A percentile compares a stretch with the other conserved stretches of the same genome.
Conservation (phyloP, 2,888 invertebrate species). For the Patella caerulea region DNA sequence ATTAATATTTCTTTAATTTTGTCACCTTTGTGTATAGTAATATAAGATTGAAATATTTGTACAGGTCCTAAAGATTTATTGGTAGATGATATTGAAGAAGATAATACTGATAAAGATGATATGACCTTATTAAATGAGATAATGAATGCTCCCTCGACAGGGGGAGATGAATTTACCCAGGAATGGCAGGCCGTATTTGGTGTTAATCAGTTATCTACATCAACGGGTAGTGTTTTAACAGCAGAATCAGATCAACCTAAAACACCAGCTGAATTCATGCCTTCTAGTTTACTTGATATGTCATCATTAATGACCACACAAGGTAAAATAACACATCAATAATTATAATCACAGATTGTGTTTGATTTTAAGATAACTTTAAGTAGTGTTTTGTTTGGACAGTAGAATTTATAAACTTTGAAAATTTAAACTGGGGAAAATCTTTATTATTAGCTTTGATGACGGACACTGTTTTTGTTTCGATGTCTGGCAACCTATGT, state of each 20-base stretch:
- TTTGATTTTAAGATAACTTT: no score
- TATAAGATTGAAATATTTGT: constrained; percentile 11
- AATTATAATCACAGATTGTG: no score
- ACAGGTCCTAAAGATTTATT: constrained; percentile 66
- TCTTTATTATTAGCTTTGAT: no score
- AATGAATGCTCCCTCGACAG: constrained; percentile 67
- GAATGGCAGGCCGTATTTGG: constrained; percentile 71
- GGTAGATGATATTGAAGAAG: constrained; percentile 64
- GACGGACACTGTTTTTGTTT: no score
- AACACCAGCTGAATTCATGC: constrained; percentile 67
- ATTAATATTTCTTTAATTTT: no score
- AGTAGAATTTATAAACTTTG: no score
- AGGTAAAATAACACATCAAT: no score
- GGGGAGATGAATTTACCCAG: constrained; percentile 66
- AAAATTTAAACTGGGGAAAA: no score
- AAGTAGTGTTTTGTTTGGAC: no score
- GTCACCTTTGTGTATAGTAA: no score
- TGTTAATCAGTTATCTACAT: constrained; percentile 37
- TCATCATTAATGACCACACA: constrained; percentile 44
- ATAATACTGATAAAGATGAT: constrained; percentile 71
- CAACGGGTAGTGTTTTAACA: constrained; percentile 39
- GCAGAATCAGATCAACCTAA: constrained; percentile 56
- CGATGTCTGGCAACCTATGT: no score
- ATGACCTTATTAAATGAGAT: constrained; percentile 72
- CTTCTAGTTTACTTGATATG: constrained; percentile 70